These are phyloP conservation scores for Malacoctenus gilli DNA, from an alignment of 2,797 vertebrate genomes.

Conservation along the genomic window DNA sequence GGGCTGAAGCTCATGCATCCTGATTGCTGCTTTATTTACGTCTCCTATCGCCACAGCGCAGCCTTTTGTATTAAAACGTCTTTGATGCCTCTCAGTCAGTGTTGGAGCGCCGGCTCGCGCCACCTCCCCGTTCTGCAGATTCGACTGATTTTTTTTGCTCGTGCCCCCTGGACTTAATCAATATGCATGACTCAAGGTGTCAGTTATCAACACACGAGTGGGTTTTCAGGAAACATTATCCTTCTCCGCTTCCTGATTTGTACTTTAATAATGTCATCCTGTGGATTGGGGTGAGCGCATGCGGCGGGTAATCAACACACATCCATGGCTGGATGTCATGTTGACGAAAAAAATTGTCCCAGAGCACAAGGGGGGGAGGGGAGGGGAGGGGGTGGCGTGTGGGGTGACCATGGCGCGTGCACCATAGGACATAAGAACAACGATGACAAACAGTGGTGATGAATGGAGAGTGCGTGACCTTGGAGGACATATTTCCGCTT, in stretches of 20 bases:
- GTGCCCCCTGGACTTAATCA: constrained; percentile 69
- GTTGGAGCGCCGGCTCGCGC: constrained; percentile 20
- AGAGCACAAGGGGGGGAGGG: constrained; percentile 27
- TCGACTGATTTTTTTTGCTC: constrained; percentile 68
- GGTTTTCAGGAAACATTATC: constrained; percentile 65
- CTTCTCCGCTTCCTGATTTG: constrained; percentile 46
- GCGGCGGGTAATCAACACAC: constrained; percentile 50
- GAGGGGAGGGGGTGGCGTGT: no score
- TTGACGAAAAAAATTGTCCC: constrained; percentile 31
- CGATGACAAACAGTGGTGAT: constrained; percentile 48
- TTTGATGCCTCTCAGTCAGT: constrained; percentile 58
- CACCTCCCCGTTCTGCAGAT: constrained; percentile 61
- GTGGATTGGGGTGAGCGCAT: constrained; percentile 32
- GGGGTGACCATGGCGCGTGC: constrained; percentile 21
- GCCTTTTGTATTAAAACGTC: constrained; percentile 59
- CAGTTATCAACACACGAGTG: constrained; percentile 67
- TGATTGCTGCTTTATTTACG: constrained; percentile 67
- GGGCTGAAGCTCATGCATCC: constrained; percentile 55
- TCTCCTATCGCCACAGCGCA: constrained; percentile 55
- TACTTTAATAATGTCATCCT: constrained; percentile 50
- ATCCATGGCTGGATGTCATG: constrained; percentile 47
- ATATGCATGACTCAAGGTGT: constrained; percentile 73
- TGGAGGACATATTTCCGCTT: constrained; percentile 28
- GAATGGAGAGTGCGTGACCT: constrained; percentile 56
- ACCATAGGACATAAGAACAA: constrained; percentile 15